Conservation (phyloP, 2,113 vertebrate species). For the Carassius auratus region DNA sequence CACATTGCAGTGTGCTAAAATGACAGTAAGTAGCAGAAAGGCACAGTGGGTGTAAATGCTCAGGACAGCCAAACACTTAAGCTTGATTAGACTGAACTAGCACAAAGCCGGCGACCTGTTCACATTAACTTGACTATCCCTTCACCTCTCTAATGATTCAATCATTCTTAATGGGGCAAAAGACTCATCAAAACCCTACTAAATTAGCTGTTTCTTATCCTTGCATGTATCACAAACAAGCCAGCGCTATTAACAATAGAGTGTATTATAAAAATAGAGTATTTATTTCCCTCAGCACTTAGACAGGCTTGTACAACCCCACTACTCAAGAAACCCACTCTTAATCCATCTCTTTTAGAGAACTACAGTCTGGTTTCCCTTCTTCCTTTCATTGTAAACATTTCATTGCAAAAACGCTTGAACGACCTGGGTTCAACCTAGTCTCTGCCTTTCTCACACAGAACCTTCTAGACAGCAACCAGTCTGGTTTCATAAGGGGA, state of each 20-base stretch:
- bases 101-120: not conserved
- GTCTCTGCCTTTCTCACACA: too few species aligned
- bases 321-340: too few species aligned
- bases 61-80: not conserved
- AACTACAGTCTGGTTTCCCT: too few species aligned
- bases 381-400: too few species aligned
- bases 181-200: not conserved
- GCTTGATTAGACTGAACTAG: not conserved
- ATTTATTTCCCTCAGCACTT: too few species aligned
- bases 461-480: too few species aligned
- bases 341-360: too few species aligned
- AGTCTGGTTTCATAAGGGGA: too few species aligned
- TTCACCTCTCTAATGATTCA: not conserved
- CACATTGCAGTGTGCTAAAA: not conserved
- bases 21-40: not conserved
- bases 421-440: too few species aligned
- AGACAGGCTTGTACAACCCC: too few species aligned
- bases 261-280: not conserved
- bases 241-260: not conserved
- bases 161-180: not conserved
- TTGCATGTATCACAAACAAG: not conserved
- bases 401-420: too few species aligned
- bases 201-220: not conserved
- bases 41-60: not conserved
- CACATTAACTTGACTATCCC: not conserved